Conservation (phyloP, 1,140 invertebrate species). For the Ruditapes philippinarum region DNA sequence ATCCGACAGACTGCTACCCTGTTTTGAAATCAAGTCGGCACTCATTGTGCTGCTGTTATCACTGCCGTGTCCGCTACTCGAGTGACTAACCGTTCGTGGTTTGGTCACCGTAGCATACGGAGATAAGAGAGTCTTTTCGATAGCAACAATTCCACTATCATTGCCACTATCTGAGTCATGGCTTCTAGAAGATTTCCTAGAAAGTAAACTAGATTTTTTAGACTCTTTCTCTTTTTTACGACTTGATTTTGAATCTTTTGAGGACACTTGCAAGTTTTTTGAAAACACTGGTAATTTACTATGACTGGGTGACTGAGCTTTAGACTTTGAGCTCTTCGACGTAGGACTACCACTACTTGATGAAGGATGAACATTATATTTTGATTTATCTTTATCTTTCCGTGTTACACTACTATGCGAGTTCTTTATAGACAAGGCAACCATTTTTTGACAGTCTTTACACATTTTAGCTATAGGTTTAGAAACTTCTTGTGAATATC, state of each 20-base stretch:
- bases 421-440: constrained; percentile 56
- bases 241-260: constrained; percentile 72
- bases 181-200: constrained; percentile 66
- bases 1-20: constrained; percentile 75
- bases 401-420: constrained; percentile 64
- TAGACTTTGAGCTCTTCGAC: constrained; percentile 62
- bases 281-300: constrained; percentile 79
- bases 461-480: constrained; percentile 70
- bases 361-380: constrained; percentile 44
- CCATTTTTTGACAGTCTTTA: constrained; percentile 69
- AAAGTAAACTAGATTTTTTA: constrained; percentile 72
- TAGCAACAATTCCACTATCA: constrained; percentile 83
- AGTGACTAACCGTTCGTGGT: constrained; percentile 83
- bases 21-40: constrained; percentile 80
- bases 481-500: constrained; percentile 66
- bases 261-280: constrained; percentile 69
- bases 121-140: constrained; percentile 83
- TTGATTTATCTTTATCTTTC: constrained; percentile 70
- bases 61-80: constrained; percentile 86
- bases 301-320: constrained; percentile 71
- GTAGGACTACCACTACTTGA: constrained; percentile 10
- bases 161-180: constrained; percentile 84
- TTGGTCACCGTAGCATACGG: constrained; percentile 85
- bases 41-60: constrained; percentile 85
- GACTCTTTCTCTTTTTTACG: constrained; percentile 78